Base-by-base conservation (phyloP, 1,140 invertebrate genomes). In the Drosophila nikananu region DNA sequence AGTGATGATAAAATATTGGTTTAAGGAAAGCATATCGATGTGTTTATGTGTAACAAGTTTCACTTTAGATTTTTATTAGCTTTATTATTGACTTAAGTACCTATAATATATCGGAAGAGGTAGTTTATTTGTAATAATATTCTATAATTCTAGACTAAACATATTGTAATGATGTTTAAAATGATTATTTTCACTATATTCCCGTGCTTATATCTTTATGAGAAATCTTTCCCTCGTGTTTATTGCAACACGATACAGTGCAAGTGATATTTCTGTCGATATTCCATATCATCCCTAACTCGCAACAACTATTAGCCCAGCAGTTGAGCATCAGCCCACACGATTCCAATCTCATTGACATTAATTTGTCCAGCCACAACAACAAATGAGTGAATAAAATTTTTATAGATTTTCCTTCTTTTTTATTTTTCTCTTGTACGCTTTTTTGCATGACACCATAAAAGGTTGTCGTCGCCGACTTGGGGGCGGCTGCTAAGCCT, bases 401-500 rank as follows among this genome's bases (percentile, higher is more conserved):
- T 77, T 87, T 66, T 81, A 81, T 80, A 62, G 70, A 73, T 73
- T 72, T 60, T 71, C 48, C 55, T 55, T 68, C n/a, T n/a, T 41
- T 41, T 58, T 32, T 39, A 59, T 60, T 64, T 12, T 44, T 12
- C 52, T 66, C 37, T 46, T 49, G 35, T 60, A 49, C 19, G 5
- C 19, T 77, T 62, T 80, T 78, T 78, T 75, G 81, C 77, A 58
- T 70, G 68, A 41, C 58, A 63, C 84, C 84, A 87, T 87, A 89
- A 89, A 87, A 89, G 84, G 84, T 73, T 74, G 83, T 83, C 83
- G 76, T 63, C 66, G 76, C 68, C 52, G 83, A 66, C 62, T 73
- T 73, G 83, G 83, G 77, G 84, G 86, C 83, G 83, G 83, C 64
- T 52, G 52, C 64, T 70, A 84, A 75, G 86, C 77, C 81, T 81